phyloP scores from a whole-genome alignment of 2,888 invertebrate genomes.

The Steinernema hermaphroditum region DNA sequence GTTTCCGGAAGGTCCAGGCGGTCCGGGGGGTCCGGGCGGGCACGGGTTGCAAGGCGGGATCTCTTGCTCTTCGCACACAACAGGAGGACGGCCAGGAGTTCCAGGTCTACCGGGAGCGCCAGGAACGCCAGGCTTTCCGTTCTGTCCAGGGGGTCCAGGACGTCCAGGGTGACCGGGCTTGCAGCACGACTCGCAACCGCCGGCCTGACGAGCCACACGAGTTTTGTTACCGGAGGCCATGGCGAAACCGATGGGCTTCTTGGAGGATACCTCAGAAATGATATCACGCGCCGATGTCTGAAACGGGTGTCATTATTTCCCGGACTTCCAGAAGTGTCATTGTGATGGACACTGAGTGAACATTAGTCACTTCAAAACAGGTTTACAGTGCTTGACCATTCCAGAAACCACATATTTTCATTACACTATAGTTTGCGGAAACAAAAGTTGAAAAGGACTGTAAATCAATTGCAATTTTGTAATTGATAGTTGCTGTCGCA shows the following conservation, averaged over 20 bases:
- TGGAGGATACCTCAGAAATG: conserved; percentile 62
- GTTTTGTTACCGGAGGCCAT: conserved; percentile 15
- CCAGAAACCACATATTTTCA: background rate
- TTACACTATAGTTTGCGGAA: too few relatives aligned
- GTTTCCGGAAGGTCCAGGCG: conserved; percentile 54
- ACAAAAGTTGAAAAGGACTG: too few relatives aligned
- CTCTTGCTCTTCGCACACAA: conserved; percentile 66
- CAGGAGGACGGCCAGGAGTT: conserved; percentile 59
- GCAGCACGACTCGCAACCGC: conserved; percentile 51
- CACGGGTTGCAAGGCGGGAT: conserved; percentile 66
- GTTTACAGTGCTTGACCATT: conserved; percentile 14
- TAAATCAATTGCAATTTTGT: too few relatives aligned
- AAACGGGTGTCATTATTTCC: conserved; percentile 32
- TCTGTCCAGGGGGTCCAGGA: conserved; percentile 56
- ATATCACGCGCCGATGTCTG: conserved; percentile 63
- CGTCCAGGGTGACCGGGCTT: conserved; percentile 63
- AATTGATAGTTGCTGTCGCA: too few relatives aligned
- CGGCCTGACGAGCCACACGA: conserved; percentile 3
- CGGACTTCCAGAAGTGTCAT: background rate
- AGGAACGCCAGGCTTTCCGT: conserved; percentile 52
- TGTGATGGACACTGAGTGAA: background rate
- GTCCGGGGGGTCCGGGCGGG: conserved; percentile 61
- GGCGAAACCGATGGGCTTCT: conserved; percentile 46
- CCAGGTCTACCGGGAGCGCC: conserved; percentile 37
- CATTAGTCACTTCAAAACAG: conserved; percentile 17